phyloP scores from a whole-genome alignment of 2,113 vertebrate genomes.

The Petrocephalus microphthalmus region DNA sequence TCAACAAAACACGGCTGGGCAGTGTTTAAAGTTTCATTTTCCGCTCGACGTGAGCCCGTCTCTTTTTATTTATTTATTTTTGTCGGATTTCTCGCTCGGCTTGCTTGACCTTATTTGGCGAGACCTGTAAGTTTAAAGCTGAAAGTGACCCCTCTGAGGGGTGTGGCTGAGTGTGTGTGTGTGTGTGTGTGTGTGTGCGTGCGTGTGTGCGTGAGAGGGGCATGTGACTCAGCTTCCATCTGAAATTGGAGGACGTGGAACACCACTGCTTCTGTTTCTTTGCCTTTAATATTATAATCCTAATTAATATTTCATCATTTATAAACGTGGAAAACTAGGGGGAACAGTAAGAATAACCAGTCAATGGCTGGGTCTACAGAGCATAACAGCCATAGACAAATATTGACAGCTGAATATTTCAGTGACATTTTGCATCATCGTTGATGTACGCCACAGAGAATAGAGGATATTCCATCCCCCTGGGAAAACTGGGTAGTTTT shows the following conservation, averaged over 20 bases:
- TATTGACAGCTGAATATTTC: neutral
- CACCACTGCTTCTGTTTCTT: neutral
- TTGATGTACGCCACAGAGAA: neutral
- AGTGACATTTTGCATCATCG: neutral
- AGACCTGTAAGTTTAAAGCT: neutral
- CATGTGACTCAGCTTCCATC: neutral
- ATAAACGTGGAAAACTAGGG: neutral
- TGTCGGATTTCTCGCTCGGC: neutral
- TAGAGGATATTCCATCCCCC: neutral
- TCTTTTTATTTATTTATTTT: neutral
- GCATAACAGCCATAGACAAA: neutral
- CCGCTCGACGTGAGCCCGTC: neutral
- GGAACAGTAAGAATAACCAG: neutral
- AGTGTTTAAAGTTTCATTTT: conserved; percentile 1
- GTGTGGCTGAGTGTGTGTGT: neutral
- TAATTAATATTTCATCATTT: neutral
- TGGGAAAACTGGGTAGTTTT: neutral
- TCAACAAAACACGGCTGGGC: conserved; percentile 1
- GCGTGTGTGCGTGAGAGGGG: neutral
- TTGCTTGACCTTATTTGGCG: neutral
- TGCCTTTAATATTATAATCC: neutral
- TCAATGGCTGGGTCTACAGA: neutral
- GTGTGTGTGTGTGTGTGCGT: neutral
- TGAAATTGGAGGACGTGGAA: neutral
- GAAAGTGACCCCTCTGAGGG: neutral